Base-by-base conservation (phyloP, 2,113 vertebrate genomes). In the Lontra canadensis region DNA sequence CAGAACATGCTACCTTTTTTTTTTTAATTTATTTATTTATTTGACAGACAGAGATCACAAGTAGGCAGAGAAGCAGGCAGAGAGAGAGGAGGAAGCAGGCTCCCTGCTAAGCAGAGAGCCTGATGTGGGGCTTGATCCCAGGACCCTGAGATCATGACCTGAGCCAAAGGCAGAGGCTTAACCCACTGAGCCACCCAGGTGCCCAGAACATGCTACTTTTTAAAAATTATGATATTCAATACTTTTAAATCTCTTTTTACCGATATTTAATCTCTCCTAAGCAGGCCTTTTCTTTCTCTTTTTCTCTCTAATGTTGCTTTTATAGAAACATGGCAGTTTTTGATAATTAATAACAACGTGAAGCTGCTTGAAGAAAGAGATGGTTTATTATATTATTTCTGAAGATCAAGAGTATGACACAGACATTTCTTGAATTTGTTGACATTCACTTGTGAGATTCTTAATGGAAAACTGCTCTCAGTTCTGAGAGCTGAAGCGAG, bases 181-280 rank as follows among this genome's bases (percentile, higher is more conserved):
- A 42, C 42, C 42, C 42, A 42, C 42, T 42, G 42, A 42, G 42
- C 42, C 42, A 42, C 6, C 42, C 42, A 42, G 42, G 42, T 42
- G 42, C 42, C 12, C 3, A 79, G 2, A 81, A 2, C 8, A 73
- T 78, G 17, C 0, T 80, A 80, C 52, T 90, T 86, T 80, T 76
- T 49, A 95, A 96, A 76, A 81, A 95, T 83, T 0, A 94, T 92
- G 92, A 88, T 36, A 92, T 85, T 96, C 73, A 85, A 26, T 0
- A 94, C 34, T 39, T 88, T 93, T 80, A 83, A 87, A 67, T 67
- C 36, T 80, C 9, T 29, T 78, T 94, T 71, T 92, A 95, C 29
- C 23, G 91, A 47, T 55, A 57, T 7, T 1, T 7, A 7, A 39
- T 26, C 65, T 90, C 29, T 52, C 74, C 47, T 65, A 79, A 79